These are phyloP conservation scores for Pleuronectes platessa DNA, from an alignment of 2,113 vertebrate species.

Conservation along the genomic window DNA sequence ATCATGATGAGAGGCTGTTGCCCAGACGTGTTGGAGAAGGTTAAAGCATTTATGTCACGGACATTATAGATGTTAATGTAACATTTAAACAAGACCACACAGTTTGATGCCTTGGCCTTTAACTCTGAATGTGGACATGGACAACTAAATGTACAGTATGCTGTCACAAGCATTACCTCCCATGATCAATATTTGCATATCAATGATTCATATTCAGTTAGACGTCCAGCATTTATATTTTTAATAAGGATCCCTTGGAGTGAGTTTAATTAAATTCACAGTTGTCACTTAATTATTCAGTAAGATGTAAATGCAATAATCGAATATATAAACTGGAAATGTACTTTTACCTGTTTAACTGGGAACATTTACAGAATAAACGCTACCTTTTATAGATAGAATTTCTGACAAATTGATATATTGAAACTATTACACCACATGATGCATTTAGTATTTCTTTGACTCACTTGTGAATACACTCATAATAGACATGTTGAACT, in stretches of 20 bases:
- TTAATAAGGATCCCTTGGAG: background rate
- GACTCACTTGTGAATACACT: background rate
- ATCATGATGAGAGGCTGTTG: constrained; percentile 19
- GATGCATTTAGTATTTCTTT: background rate
- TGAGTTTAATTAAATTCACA: background rate
- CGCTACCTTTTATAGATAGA: too few relatives aligned
- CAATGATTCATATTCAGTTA: background rate
- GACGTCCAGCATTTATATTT: background rate
- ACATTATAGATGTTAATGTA: constrained; percentile 66
- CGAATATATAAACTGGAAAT: background rate
- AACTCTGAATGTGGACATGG: constrained; percentile 28
- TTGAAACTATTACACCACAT: too few relatives aligned
- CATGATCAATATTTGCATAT: background rate
- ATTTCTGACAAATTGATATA: too few relatives aligned
- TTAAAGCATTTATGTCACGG: constrained; percentile 49
- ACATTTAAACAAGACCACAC: constrained; percentile 64
- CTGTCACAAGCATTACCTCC: constrained; percentile 14
- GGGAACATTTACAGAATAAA: too few relatives aligned
- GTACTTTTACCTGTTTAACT: background rate
- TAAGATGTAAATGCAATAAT: background rate
- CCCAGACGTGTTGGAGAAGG: constrained; percentile 39
- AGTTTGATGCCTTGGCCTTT: constrained; percentile 44
- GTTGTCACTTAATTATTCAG: background rate
- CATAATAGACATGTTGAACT: constrained; percentile 10
- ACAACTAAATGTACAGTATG: constrained; percentile 20